Base-by-base conservation (phyloP, 2,797 vertebrate genomes). In the Semaprochilodus insignis region DNA sequence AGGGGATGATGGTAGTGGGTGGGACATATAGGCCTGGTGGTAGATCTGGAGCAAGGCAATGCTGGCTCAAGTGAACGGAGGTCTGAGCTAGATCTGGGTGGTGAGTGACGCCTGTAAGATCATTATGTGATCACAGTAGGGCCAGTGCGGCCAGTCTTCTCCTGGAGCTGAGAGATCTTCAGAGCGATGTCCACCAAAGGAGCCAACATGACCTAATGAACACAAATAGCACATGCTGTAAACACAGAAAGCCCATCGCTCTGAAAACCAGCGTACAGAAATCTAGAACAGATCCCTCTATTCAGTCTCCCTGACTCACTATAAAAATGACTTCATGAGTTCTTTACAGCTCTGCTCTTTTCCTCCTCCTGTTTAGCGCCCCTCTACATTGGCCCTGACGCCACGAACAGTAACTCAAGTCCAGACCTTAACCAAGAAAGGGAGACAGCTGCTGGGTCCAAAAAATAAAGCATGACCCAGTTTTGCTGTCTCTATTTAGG, bases 111-210 rank as follows among this genome's bases (percentile, higher is more conserved):
- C 48, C 69, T 80, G 8, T 27, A 81, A 79, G 27, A 76, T 59
- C 86, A 91, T 95, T 95, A 99, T 93, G 98, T 99, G 91, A 99
- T 99, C 86, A 99, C 97, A 0, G 97, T 99, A 4, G 98, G 98
- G 6, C 92, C 95, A 0, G 93, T 91, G 85, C 98, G 97, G 59
- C 97, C 97, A 0, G 97, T 99, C 80, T 89, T 92, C 85, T 99
- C 97, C 0, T 96, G 95, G 36, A 99, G 96, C 88, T 97, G 95
- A 7, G 98, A 99, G 44, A 98, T 92, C 89, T 96, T 99, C 89
- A 99, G 93, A 31, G 97, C 96, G 63, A 99, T 99, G 88, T 97
- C 96, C 54, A 99, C 95, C 81, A 99, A 96, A 19, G 98, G 98
- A 8, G 96, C 97, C 92, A 99, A 59, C 97, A 99, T 99, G 86